Evolutionary conservation across 2,888 invertebrate genomes (phyloP).

Genomic region (Coecobrya sp.): DNA sequence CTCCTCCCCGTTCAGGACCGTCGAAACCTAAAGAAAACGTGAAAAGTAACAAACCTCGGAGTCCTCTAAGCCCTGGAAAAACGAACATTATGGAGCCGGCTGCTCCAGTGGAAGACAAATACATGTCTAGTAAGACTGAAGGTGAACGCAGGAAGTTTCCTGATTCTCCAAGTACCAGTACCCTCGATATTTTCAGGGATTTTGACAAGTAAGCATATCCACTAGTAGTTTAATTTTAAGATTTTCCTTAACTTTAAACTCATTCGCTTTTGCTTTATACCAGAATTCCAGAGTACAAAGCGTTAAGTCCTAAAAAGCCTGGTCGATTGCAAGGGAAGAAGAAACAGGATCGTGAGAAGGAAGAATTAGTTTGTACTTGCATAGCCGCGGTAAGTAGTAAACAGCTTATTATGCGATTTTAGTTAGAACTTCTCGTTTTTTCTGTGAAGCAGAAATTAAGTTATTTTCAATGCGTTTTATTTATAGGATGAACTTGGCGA

Average conservation of each 20-base stretch:
- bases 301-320: slow-evolving; percentile 23
- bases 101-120: neutral
- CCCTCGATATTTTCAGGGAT: slow-evolving; percentile 44
- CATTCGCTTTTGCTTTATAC: neutral
- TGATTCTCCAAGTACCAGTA: no score
- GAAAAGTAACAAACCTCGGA: neutral
- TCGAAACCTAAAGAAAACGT: neutral
- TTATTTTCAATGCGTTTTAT: no score
- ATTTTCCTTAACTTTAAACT: no score
- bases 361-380: neutral
- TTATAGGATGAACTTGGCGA: neutral
- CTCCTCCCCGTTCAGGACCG: neutral
- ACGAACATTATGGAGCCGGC: neutral
- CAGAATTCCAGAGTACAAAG: slow-evolving; percentile 55
- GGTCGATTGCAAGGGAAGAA: slow-evolving; percentile 36
- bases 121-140: neutral
- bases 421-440: no score
- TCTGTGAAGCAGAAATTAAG: no score
- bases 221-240: neutral
- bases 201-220: slow-evolving; percentile 68
- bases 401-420: no score
- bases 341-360: slow-evolving; percentile 25
- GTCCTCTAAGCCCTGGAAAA: slow-evolving; percentile 58
- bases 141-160: no score
- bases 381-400: neutral